These are phyloP conservation scores for human DNA, from an alignment of 2,113 vertebrate species.

Conservation along the genomic window DNA sequence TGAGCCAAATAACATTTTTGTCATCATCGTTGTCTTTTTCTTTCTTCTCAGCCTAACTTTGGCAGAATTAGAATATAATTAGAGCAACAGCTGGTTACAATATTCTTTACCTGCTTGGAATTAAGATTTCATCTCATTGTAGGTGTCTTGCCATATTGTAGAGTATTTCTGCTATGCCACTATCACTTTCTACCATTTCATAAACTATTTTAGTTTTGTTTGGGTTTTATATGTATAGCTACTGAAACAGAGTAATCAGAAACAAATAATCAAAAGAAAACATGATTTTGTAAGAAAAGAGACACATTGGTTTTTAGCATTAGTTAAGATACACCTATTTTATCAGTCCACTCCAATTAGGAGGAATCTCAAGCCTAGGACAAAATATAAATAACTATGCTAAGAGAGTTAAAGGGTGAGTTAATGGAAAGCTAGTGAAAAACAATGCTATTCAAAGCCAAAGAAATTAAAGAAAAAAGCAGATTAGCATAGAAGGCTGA, in stretches of 20 bases:
- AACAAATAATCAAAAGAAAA: conserved; percentile 6
- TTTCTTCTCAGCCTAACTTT: neutral
- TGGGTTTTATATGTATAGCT: neutral
- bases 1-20: neutral
- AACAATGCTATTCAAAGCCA: conserved; percentile 51
- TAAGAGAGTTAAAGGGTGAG: neutral
- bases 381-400: conserved; percentile 48
- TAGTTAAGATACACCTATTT: neutral
- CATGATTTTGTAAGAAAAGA: conserved; percentile 29
- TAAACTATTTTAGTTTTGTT: neutral
- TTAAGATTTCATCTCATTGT: conserved; percentile 16
- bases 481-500: neutral
- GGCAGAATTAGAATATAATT: neutral
- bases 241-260: neutral
- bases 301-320: neutral
- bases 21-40: neutral
- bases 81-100: neutral
- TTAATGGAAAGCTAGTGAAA: conserved; percentile 46
- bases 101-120: conserved; percentile 23
- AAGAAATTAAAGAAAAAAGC: conserved; percentile 35
- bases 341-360: conserved; percentile 5
- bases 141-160: neutral
- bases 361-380: conserved; percentile 43
- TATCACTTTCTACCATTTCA: neutral
- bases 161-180: neutral